Evolutionary conservation across 2,797 vertebrate species (phyloP).

Genomic region (Siniperca obscura): DNA sequence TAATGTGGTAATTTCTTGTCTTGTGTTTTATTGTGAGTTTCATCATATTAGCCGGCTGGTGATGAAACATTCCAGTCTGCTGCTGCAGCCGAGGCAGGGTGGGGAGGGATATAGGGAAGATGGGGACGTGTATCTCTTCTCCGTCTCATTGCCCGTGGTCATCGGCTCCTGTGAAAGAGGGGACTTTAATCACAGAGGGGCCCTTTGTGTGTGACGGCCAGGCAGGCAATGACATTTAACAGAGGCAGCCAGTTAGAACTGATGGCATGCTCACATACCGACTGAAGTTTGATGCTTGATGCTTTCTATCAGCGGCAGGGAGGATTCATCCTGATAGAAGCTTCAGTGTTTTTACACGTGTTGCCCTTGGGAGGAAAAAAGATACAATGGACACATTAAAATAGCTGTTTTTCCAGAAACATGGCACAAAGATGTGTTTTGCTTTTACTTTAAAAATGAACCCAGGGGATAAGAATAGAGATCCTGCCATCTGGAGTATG

Average conservation of each 20-base stretch:
- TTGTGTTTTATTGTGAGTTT: constrained; percentile 52
- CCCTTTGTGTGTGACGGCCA: constrained; percentile 64
- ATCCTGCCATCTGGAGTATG: constrained; percentile 56
- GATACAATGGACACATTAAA: constrained; percentile 59
- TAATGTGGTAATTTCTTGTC: constrained; percentile 43
- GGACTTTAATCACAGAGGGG: constrained; percentile 67
- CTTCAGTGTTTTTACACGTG: constrained; percentile 47
- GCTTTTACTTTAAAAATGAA: constrained; percentile 34
- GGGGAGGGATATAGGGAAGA: constrained; percentile 14
- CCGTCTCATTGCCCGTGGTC: constrained; percentile 65
- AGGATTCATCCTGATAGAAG: constrained; percentile 33
- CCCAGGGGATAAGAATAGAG: constrained; percentile 46
- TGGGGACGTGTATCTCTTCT: constrained; percentile 52
- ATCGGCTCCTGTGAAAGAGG: constrained; percentile 64
- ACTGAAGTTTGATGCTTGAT: constrained; percentile 44
- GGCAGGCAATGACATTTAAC: constrained; percentile 79
- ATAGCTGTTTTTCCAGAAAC: constrained; percentile 44
- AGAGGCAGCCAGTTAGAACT: constrained; percentile 76
- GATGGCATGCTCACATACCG: constrained; percentile 61
- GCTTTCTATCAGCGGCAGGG: constrained; percentile 46
- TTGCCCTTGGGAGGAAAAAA: constrained; percentile 59
- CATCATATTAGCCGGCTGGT: constrained; percentile 50
- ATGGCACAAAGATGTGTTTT: constrained; percentile 35
- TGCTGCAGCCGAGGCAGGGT: constrained; percentile 2
- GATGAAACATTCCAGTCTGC: constrained; percentile 57